Conservation (phyloP, 2,888 invertebrate species). For the Listrodromus nycthemerus region DNA sequence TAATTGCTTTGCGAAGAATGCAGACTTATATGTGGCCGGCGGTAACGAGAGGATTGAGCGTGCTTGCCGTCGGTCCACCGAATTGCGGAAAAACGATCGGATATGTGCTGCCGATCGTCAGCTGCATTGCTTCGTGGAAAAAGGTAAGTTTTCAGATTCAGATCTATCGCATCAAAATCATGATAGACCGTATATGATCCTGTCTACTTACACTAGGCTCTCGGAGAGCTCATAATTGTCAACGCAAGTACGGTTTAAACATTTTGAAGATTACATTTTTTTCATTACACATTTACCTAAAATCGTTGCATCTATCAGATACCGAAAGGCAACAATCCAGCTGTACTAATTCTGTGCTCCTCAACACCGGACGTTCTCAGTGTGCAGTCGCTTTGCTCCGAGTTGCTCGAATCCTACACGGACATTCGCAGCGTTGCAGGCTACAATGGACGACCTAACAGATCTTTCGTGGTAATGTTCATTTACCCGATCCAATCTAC, state of each 20-base stretch:
- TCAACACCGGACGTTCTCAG: constrained; percentile 79
- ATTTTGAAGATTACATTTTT: too few species aligned
- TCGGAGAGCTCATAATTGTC: too few species aligned
- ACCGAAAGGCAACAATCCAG: constrained; percentile 86
- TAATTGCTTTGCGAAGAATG: constrained; percentile 85
- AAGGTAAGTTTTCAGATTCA: constrained; percentile 55
- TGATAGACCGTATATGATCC: too few species aligned
- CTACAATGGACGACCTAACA: constrained; percentile 77
- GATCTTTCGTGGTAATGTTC: constrained; percentile 76
- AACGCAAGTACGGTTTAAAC: too few species aligned
- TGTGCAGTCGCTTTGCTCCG: constrained; percentile 69
- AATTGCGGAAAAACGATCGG: constrained; percentile 90
- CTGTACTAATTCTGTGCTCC: constrained; percentile 89
- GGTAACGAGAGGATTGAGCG: constrained; percentile 88
- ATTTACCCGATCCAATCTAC: background rate
- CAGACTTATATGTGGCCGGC: constrained; percentile 91
- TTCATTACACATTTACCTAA: background rate
- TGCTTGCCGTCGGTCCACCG: constrained; percentile 87
- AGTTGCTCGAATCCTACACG: constrained; percentile 69
- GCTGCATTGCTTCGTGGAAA: constrained; percentile 84
- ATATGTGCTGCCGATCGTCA: constrained; percentile 89
- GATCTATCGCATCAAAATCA: too few species aligned
- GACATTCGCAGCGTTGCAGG: constrained; percentile 75
- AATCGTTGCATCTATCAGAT: constrained; percentile 60
- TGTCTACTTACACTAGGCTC: too few species aligned